These are phyloP conservation scores for Nycticryphes semicollaris DNA, from an alignment of 2,113 vertebrate species.

Conservation along the genomic window DNA sequence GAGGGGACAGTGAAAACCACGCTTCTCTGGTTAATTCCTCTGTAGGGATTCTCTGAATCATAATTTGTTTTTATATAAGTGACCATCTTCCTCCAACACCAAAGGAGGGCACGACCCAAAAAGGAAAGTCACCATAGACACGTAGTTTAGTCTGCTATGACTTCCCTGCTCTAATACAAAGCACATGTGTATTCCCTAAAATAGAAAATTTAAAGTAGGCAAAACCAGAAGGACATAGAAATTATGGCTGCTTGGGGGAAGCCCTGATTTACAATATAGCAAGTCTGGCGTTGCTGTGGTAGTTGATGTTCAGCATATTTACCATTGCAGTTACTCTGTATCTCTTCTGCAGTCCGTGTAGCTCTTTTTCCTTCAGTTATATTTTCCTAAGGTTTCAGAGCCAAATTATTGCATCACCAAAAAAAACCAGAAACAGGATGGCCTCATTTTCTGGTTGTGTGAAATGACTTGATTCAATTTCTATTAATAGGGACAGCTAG, in stretches of 20 bases:
- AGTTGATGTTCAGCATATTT: neutral
- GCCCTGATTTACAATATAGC: neutral
- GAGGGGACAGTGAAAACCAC: conserved; percentile 8
- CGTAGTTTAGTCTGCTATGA: conserved; percentile 26
- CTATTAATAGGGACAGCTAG: neutral
- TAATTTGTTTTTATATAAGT: conserved; percentile 41
- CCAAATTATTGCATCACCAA: neutral
- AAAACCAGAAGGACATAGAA: conserved; percentile 29
- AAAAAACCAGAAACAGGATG: neutral
- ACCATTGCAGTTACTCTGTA: neutral
- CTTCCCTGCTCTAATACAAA: conserved; percentile 50
- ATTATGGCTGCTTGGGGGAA: conserved; percentile 37
- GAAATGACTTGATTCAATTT: neutral
- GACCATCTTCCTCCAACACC: conserved; percentile 42
- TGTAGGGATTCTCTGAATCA: conserved; percentile 50
- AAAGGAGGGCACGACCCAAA: conserved; percentile 11
- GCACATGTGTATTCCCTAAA: conserved; percentile 52
- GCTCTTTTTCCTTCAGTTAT: neutral
- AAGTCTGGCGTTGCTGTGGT: neutral
- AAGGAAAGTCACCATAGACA: neutral
- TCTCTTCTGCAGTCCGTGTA: neutral
- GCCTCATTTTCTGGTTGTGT: neutral
- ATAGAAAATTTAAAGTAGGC: conserved; percentile 48
- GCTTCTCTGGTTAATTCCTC: conserved; percentile 15
- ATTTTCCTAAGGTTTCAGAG: conserved; percentile 13